Evolutionary conservation across 2,797 vertebrate species (phyloP).

Genomic region (Enteromius treurensis): DNA sequence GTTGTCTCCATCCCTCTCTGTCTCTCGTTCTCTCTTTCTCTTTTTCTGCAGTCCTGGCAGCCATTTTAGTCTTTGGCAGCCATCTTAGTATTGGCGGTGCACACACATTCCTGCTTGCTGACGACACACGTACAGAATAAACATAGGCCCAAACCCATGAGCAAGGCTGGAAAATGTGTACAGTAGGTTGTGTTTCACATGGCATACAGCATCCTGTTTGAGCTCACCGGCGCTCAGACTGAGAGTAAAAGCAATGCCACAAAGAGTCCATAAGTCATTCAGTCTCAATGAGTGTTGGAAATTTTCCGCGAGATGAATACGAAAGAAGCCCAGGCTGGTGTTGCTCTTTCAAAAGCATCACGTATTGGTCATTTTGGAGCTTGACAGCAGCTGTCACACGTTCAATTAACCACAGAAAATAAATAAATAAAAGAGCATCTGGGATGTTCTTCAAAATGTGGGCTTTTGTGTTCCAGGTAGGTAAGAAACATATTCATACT

Average conservation of each 20-base stretch:
- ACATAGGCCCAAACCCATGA: constrained; percentile 47
- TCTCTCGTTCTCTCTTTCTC: constrained; percentile 66
- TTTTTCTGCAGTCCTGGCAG: constrained; percentile 83
- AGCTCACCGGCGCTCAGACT: constrained; percentile 1
- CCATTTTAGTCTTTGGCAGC: constrained; percentile 95
- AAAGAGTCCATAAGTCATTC: neutral
- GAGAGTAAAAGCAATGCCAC: neutral
- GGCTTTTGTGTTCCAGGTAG: neutral
- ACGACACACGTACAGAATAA: constrained; percentile 70
- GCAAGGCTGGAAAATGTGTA: constrained; percentile 32
- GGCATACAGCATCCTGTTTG: constrained; percentile 17
- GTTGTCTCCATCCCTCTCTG: constrained; percentile 67
- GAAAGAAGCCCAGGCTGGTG: neutral
- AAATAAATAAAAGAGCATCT: too few species aligned
- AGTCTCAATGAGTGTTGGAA: neutral
- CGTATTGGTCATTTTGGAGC: neutral
- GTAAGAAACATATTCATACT: neutral
- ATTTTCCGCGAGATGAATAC: neutral
- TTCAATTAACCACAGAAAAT: neutral
- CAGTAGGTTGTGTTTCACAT: constrained; percentile 34
- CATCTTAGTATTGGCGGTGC: constrained; percentile 91
- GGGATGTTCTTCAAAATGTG: neutral
- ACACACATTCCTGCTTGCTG: constrained; percentile 83
- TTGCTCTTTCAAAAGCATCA: neutral
- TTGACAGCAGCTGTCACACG: neutral